Evolutionary conservation across 2,113 vertebrate species (phyloP).

Genomic region (human): DNA sequence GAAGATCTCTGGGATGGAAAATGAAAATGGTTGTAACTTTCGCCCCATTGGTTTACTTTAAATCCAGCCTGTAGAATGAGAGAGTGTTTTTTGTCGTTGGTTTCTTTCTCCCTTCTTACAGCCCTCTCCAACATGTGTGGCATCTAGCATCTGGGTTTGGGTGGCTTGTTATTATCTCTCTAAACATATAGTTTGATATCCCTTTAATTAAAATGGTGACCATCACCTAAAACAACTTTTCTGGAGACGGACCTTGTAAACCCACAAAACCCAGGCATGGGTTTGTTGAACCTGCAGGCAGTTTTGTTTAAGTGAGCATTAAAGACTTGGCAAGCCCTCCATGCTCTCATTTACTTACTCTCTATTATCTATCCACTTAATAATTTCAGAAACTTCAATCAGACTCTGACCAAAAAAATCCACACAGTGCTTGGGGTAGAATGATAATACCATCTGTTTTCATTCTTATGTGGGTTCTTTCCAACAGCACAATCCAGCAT

Average conservation of each 20-base stretch:
- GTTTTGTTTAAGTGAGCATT: constrained; percentile 71
- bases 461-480: constrained; percentile 56
- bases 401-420: constrained; percentile 67
- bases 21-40: not conserved
- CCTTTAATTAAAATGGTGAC: constrained; percentile 69
- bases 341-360: constrained; percentile 69
- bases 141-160: constrained; percentile 46
- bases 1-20: not conserved
- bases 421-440: constrained; percentile 62
- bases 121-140: constrained; percentile 36
- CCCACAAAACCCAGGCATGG: constrained; percentile 64
- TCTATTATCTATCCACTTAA: constrained; percentile 77
- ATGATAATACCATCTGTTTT: constrained; percentile 69
- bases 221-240: constrained; percentile 68
- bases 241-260: constrained; percentile 51
- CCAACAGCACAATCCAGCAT: constrained; percentile 47
- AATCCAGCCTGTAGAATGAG: not conserved
- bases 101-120: not conserved
- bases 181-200: constrained; percentile 68
- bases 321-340: constrained; percentile 65
- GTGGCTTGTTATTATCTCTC: constrained; percentile 58
- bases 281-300: constrained; percentile 67
- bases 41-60: not conserved
- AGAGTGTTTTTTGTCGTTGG: not conserved
- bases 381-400: constrained; percentile 71